Conservation (phyloP, 2,888 invertebrate species). For the Macrosiphum euphorbiae region DNA sequence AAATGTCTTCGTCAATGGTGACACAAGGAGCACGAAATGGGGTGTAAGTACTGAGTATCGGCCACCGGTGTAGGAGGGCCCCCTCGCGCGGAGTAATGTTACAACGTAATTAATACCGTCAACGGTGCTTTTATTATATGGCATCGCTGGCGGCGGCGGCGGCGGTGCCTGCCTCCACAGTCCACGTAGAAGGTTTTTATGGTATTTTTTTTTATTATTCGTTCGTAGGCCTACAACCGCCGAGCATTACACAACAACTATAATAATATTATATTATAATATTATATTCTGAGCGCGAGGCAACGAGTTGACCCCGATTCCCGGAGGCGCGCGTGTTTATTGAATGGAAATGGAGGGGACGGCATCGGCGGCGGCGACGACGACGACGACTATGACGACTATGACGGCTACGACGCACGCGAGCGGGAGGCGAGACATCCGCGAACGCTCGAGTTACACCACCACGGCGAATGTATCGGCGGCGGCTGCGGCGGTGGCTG, state of each 20-base stretch:
- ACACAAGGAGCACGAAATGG: not conserved
- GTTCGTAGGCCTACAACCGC: not conserved
- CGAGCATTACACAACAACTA: not conserved
- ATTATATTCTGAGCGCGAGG: not conserved
- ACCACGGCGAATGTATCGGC: not conserved
- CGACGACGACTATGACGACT: conserved; percentile 22
- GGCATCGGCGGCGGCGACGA: not conserved
- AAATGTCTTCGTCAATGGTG: not conserved
- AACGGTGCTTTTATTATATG: not conserved
- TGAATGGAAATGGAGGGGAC: conserved; percentile 43
- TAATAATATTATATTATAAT: not conserved
- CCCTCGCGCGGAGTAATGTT: not conserved
- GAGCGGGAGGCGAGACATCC: conserved; percentile 44
- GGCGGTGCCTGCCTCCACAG: too few species aligned
- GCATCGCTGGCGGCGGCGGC: not conserved
- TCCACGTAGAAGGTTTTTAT: not conserved
- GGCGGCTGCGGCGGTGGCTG: not conserved
- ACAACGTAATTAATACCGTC: conserved; percentile 28
- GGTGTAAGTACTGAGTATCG: not conserved
- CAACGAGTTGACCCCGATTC: conserved; percentile 59
- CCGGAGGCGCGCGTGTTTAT: conserved; percentile 53
- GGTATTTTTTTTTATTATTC: not conserved
- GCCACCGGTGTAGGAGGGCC: not conserved
- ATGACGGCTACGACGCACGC: not conserved
- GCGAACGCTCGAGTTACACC: conserved; percentile 50